Base-by-base conservation (phyloP, 2,113 vertebrate genomes). In the Siphamia tubifer region DNA sequence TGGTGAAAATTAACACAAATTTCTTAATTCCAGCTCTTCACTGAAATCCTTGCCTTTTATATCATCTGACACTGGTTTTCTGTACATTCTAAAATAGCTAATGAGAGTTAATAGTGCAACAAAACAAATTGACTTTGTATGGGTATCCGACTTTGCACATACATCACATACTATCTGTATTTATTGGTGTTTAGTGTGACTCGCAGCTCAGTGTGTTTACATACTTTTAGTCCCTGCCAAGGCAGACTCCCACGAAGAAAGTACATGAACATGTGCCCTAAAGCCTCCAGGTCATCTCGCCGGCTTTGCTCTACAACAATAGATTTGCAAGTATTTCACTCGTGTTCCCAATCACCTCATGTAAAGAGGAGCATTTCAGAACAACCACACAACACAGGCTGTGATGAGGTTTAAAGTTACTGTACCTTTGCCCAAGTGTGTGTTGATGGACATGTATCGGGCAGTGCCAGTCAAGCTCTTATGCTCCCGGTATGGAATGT, bases 211-310 rank as follows among this genome's bases (percentile, higher is more conserved):
- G 23, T 56, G 34, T 21, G 12, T 23, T 25, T 13, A 9, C 73
- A 23, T 93, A 99, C 98, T 96, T 99, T 99, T 39, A 99, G 85
- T 75, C 98, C 98, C 89, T 99, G 98, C 98, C 98, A 99, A 35
- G 98, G 98, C 69, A 99, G 93, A 87, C 97, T 99, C 81, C 98
- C 98, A 85, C 98, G 95, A 28, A 99, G 96, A 88, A 99, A 99
- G 92, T 99, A 99, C 98, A 99, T 98, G 87, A 99, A 99, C 98
- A 99, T 99, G 92, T 99, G 98, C 85, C 98, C 98, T 23, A 99
- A 94, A 55, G 98, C 98, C 92, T 99, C 98, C 83, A 99, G 93
- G 92, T 99, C 98, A 10, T 99, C 98, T 77, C 97, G 90, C 43
- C 98, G 94, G 89, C 98, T 99, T 95, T 99, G 98, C 89, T 99